Conservation (phyloP, 2,113 vertebrate genomes). For the Paramisgurnus dabryanus region DNA sequence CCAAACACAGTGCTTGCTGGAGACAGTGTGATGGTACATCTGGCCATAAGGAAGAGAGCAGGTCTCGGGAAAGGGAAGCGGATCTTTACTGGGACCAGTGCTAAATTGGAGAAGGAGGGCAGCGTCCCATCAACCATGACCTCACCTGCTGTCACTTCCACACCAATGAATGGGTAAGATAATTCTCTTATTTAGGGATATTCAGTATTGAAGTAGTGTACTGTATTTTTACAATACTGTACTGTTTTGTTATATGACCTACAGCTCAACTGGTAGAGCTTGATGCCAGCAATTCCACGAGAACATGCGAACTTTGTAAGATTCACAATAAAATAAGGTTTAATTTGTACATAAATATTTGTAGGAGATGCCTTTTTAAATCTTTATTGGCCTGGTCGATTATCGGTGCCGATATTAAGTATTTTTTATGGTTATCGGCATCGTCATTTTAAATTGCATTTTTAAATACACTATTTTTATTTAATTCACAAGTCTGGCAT, state of each 20-base stretch:
- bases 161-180: constrained; percentile 66
- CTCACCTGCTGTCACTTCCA: constrained; percentile 61
- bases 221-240: neutral
- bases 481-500: too few species aligned
- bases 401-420: too few species aligned
- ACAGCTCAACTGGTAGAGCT: too few species aligned
- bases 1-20: constrained; percentile 62
- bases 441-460: too few species aligned
- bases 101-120: constrained; percentile 56
- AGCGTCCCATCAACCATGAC: constrained; percentile 54
- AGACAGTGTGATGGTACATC: constrained; percentile 66
- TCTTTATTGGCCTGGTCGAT: too few species aligned
- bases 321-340: too few species aligned
- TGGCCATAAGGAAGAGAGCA: constrained; percentile 59
- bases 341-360: too few species aligned
- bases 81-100: constrained; percentile 56
- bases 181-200: neutral
- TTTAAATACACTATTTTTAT: too few species aligned
- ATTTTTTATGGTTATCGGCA: too few species aligned
- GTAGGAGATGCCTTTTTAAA: too few species aligned
- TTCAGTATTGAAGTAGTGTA: neutral
- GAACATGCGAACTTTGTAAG: too few species aligned
- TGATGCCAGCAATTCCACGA: too few species aligned
- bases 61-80: constrained; percentile 55
- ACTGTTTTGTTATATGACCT: neutral